Evolutionary conservation across 2,113 vertebrate genomes (phyloP).

Genomic region (Gymnogyps californianus): DNA sequence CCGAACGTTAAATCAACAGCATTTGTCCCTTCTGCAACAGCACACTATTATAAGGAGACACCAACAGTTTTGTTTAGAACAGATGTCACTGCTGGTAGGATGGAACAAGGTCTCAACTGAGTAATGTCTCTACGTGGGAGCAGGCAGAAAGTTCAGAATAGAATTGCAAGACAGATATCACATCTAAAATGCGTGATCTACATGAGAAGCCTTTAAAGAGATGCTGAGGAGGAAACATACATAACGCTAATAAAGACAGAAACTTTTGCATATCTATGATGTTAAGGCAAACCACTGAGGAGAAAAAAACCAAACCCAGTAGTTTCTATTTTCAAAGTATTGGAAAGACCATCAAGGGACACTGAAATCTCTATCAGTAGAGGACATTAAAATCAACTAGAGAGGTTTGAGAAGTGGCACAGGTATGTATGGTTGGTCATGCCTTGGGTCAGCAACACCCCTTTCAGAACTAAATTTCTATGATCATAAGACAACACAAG

Average conservation of each 20-base stretch:
- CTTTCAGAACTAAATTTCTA: not conserved
- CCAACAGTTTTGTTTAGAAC: not conserved
- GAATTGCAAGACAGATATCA: not conserved
- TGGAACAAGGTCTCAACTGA: not conserved
- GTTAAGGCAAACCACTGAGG: not conserved
- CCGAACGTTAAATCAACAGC: not conserved
- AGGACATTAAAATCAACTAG: not conserved
- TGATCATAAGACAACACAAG: not conserved
- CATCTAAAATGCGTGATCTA: not conserved
- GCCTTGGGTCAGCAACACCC: not conserved
- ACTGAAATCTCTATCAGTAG: not conserved
- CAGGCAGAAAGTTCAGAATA: not conserved
- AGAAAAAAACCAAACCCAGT: not conserved
- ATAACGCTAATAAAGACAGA: not conserved
- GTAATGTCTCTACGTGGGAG: not conserved
- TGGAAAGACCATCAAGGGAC: not conserved
- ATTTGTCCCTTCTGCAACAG: not conserved
- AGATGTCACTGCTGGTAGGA: not conserved
- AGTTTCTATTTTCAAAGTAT: not conserved
- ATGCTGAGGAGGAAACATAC: not conserved
- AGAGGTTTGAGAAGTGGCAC: not conserved
- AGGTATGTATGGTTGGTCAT: not conserved
- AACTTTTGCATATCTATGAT: not conserved
- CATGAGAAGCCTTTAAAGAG: not conserved
- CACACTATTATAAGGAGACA: not conserved